Base-by-base conservation (phyloP, 2,113 vertebrate species). In the Toxostoma redivivum region DNA sequence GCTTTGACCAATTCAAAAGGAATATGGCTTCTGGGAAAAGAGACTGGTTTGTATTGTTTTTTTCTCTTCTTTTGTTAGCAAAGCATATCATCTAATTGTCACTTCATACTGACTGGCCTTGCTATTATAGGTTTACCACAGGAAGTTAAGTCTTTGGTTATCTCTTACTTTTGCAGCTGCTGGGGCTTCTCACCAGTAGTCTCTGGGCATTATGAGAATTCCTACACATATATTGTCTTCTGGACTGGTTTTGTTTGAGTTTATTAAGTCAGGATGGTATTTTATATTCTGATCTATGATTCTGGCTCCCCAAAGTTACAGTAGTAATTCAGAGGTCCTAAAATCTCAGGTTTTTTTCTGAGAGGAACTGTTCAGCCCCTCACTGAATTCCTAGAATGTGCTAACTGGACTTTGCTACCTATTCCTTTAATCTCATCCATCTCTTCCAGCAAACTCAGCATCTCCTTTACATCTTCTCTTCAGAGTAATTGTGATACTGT, bases 191-290 rank as follows among this genome's bases (percentile, higher is more conserved):
- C 28, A 22, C 66, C 22, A 27, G n/a, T 73, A 69, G 31, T 81
- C 27, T 15, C 48, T 80, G 71, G 28, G 45, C n/a, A 60, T 47
- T 78, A 40, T 73, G 35, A 44, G n/a, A 89, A 28, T 33, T 84
- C 50, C 31, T 54, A 50, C 23, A n/a, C 3, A 8, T 45, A 24
- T 9, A 31, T n/a, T 0, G 0, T 44, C 58, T 57, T 90, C 58
- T 88, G 48, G 44, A 74, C 44, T 82, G 54, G 23, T 79, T 94
- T 88, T 67, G 18, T n/a, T 85, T 37, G 47, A 45, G 5, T 47
- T 88, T 76, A 35, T 62, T 62, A 54, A 62, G 23, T 71, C 33
- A 77, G 48, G 16, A 25, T 74, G 44, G 9, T 86, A 47, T 70
- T 95, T 90, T 79, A 42, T 45, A 9, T 72, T 69, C 16, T 45